Evolutionary conservation across 37 sponge, comb jelly and placozoan genomes (phyloP), one percentile per base, ranked within the genome.

Genomic region (Cliona cf. orientalis): DNA sequence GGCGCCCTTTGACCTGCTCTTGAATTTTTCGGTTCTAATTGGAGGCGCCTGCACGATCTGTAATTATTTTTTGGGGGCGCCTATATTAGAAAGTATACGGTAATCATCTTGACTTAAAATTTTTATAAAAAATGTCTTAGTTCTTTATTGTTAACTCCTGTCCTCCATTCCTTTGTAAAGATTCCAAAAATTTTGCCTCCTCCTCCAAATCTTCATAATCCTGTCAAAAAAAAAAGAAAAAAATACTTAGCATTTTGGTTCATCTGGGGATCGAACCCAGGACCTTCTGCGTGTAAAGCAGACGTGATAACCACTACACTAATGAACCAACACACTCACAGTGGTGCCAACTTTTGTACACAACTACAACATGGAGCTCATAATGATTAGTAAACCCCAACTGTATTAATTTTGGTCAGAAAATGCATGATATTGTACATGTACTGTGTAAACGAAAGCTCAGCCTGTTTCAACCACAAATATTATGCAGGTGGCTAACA

Each of bases 201-300:
- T 71, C 59, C 45, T 81, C 72, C 60, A 81, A 36, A 5, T 59
- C 42, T 37, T 81, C 82, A 26, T 58, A 12, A 26, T 81, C 82
- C 82, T 81, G 35, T 45, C 9, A n/a, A 63, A 63, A 22, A 0
- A 44, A 29, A 72, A 72, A 73, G 7, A 66, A 74, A 39, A 76
- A 70, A 77, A 77, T 71, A 68, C 53, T 22, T 39, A 58, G 69
- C 53, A 76, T 34, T 23, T 6, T 64, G 85, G 69, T 70, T 56
- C 85, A 64, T 77, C 71, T 79, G 80, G 87, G 87, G 87, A 23
- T 86, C 53, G 87, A 86, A 86, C 87, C 87, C 80, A 79, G 75
- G 87, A 73, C 87, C 80, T 86, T 86, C 87, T 86, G 87, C 80
- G 87, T 86, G 87, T 86, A 86, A 86, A 86, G 87, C 87, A 86